These are phyloP conservation scores for Dolichopus griseipennis DNA, from an alignment of 2,888 invertebrate genomes.

Conservation along the genomic window DNA sequence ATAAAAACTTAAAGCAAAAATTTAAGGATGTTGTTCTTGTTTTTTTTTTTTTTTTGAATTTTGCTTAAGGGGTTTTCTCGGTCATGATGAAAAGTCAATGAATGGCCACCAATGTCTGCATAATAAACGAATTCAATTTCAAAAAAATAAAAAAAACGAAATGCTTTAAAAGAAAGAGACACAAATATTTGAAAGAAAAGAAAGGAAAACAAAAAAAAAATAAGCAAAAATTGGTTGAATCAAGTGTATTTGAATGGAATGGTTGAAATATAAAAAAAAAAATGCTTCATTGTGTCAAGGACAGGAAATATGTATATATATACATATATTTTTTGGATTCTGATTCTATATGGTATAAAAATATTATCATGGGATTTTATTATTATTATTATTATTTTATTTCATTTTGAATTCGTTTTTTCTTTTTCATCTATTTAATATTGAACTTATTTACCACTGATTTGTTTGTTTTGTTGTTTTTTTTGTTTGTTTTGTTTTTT, in stretches of 20 bases:
- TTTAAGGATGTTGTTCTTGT: too few relatives aligned
- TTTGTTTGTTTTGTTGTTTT: neutral
- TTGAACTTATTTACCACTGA: neutral
- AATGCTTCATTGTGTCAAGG: conserved; percentile 6
- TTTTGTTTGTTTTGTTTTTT: neutral
- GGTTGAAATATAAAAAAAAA: neutral
- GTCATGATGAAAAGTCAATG: conserved; percentile 1
- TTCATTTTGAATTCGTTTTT: too few relatives aligned
- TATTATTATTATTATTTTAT: neutral
- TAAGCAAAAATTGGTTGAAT: too few relatives aligned
- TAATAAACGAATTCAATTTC: neutral
- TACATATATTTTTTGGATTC: neutral
- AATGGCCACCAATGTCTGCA: conserved; percentile 1
- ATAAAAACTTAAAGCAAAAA: too few relatives aligned
- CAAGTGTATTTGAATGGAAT: too few relatives aligned
- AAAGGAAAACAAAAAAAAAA: too few relatives aligned
- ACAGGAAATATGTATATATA: too few relatives aligned
- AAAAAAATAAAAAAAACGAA: neutral
- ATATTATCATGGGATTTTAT: conserved; percentile 1
- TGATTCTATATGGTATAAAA: too few relatives aligned
- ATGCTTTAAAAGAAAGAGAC: neutral
- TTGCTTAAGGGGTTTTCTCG: neutral
- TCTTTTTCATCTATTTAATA: neutral
- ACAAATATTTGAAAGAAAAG: neutral
- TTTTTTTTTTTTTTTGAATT: too few relatives aligned